These are phyloP conservation scores for Nasonia giraulti DNA, from an alignment of 1,140 invertebrate genomes.

Conservation along the genomic window DNA sequence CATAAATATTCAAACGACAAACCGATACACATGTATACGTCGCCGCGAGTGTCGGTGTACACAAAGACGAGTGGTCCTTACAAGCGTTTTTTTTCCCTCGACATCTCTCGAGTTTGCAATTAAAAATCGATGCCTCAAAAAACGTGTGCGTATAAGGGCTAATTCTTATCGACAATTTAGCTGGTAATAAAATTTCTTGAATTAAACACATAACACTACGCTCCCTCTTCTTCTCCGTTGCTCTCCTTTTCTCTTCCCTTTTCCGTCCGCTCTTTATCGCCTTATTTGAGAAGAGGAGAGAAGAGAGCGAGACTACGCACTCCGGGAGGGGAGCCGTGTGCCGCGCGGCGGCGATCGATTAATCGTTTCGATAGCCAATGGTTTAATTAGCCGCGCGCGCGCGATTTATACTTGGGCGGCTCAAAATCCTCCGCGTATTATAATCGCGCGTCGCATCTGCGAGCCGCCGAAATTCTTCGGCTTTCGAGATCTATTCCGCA, in stretches of 20 bases:
- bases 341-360: slow-evolving; percentile 61
- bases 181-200: background rate
- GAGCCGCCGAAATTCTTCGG: slow-evolving; percentile 27
- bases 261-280: slow-evolving; percentile 27
- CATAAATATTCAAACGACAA: slow-evolving; percentile 69
- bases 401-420: slow-evolving; percentile 49
- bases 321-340: slow-evolving; percentile 38
- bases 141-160: background rate
- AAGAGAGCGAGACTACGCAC: slow-evolving; percentile 34
- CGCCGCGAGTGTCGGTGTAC: background rate
- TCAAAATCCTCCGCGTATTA: background rate
- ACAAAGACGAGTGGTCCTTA: background rate
- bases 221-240: background rate
- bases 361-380: slow-evolving; percentile 66
- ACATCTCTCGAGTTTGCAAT: background rate
- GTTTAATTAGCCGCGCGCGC: slow-evolving; percentile 64
- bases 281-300: slow-evolving; percentile 39
- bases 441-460: slow-evolving; percentile 40
- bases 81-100: background rate
- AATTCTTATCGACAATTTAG: background rate
- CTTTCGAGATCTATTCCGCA: background rate
- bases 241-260: slow-evolving; percentile 2
- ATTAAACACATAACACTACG: background rate
- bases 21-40: slow-evolving; percentile 61
- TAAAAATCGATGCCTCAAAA: too few species aligned